These are phyloP conservation scores for Irena cyanogastra DNA, from an alignment of 2,113 vertebrate species.

Conservation along the genomic window DNA sequence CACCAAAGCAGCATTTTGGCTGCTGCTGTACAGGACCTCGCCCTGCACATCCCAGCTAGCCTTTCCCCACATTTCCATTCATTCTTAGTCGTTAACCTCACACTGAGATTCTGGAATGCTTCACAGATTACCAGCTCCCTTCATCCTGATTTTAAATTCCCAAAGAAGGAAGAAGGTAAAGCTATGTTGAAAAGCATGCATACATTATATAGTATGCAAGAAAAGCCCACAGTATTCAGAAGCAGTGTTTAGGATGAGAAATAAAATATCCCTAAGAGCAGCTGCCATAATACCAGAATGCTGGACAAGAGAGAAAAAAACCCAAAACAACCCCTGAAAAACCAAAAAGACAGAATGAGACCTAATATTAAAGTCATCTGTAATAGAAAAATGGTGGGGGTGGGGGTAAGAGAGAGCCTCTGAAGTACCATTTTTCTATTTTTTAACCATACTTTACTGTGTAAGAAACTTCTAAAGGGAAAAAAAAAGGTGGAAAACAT, in stretches of 20 bases:
- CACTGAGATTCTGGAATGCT: neutral
- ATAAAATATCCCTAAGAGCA: neutral
- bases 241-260: neutral
- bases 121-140: neutral
- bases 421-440: neutral
- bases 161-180: neutral
- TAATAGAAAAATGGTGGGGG: neutral
- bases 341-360: neutral
- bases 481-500: neutral
- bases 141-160: neutral
- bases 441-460: neutral
- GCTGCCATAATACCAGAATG: neutral
- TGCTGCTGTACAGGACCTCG: neutral
- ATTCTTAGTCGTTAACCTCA: neutral
- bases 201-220: neutral
- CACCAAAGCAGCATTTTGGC: neutral
- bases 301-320: neutral
- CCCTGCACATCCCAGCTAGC: neutral
- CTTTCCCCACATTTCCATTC: neutral
- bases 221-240: neutral
- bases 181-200: neutral
- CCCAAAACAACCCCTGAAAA: rapidly evolving
- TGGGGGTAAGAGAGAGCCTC: neutral
- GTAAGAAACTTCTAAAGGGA: neutral
- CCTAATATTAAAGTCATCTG: neutral